These are phyloP conservation scores for Eristalis arbustorum DNA, from an alignment of 2,888 invertebrate genomes.

Conservation along the genomic window DNA sequence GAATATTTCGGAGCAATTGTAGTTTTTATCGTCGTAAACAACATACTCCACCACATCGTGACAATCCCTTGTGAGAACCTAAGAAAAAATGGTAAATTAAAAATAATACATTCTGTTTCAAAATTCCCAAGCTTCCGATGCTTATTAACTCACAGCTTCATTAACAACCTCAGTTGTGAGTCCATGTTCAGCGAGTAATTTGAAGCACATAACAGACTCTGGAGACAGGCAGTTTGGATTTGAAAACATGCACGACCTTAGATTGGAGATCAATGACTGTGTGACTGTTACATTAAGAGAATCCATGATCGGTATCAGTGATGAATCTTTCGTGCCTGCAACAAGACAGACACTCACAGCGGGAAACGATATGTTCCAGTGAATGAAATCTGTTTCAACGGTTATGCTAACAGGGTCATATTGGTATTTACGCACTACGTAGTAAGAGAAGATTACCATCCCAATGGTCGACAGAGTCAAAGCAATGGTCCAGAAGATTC, in stretches of 20 bases:
- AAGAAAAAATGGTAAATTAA: not conserved
- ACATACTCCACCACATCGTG: slow-evolving; percentile 13
- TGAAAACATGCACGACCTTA: slow-evolving; percentile 35
- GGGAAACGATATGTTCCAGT: slow-evolving; percentile 45
- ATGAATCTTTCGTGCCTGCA: not conserved
- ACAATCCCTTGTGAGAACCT: slow-evolving; percentile 24
- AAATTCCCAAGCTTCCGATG: no score
- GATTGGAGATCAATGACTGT: not conserved
- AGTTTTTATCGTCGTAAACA: slow-evolving; percentile 14
- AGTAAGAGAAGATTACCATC: slow-evolving; percentile 36
- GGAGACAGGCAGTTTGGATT: not conserved
- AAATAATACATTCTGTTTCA: no score
- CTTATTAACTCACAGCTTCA: slow-evolving; percentile 20
- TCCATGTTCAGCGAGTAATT: not conserved
- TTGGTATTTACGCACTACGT: slow-evolving; percentile 23
- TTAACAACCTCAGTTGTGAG: not conserved
- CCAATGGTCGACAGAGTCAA: slow-evolving; percentile 22
- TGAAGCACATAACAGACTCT: slow-evolving; percentile 6
- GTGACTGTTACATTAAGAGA: slow-evolving; percentile 19
- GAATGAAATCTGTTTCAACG: slow-evolving; percentile 20
- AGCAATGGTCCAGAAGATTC: slow-evolving; percentile 28
- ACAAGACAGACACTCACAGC: slow-evolving; percentile 51
- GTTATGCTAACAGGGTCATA: slow-evolving; percentile 35
- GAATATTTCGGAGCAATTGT: slow-evolving; percentile 59
- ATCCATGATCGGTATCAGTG: not conserved